Evolutionary conservation across 2,797 vertebrate genomes (phyloP).

Genomic region (Acanthiza pusilla): DNA sequence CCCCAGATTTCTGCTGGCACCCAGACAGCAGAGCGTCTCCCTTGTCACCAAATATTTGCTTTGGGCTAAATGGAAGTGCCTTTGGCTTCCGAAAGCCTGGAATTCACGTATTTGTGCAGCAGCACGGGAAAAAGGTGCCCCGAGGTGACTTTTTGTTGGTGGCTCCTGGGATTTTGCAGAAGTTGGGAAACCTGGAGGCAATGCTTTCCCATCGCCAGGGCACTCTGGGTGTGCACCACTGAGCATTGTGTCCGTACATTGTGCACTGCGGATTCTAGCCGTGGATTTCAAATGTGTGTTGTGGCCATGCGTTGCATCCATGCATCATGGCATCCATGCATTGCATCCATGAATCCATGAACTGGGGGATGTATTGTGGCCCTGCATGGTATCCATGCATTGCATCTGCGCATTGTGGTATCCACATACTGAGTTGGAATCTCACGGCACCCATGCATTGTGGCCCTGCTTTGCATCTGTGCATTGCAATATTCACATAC

Average conservation of each 20-base stretch:
- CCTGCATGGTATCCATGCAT: not conserved
- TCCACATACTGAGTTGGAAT: too few species aligned
- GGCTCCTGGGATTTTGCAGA: not conserved
- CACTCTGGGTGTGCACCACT: fast-evolving
- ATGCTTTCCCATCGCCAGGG: fast-evolving
- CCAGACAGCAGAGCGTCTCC: not conserved
- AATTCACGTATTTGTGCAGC: not conserved
- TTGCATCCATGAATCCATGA: not conserved
- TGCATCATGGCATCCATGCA: not conserved
- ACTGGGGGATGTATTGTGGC: too few species aligned
- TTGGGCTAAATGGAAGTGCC: not conserved
- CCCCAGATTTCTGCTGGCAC: not conserved
- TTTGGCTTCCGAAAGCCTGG: not conserved
- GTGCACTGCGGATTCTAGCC: not conserved
- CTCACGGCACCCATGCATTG: too few species aligned
- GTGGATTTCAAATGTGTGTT: fast-evolving
- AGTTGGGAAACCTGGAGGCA: not conserved
- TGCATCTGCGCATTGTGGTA: too few species aligned
- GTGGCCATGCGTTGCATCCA: not conserved
- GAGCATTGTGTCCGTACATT: fast-evolving
- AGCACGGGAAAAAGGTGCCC: not conserved
- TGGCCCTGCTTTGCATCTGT: not conserved
- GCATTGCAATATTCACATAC: not conserved
- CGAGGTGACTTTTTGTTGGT: not conserved
- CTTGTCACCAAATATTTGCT: conserved; percentile 5